Evolutionary conservation across 2,113 vertebrate species (phyloP).

Genomic region (Atrichornis clamosus): DNA sequence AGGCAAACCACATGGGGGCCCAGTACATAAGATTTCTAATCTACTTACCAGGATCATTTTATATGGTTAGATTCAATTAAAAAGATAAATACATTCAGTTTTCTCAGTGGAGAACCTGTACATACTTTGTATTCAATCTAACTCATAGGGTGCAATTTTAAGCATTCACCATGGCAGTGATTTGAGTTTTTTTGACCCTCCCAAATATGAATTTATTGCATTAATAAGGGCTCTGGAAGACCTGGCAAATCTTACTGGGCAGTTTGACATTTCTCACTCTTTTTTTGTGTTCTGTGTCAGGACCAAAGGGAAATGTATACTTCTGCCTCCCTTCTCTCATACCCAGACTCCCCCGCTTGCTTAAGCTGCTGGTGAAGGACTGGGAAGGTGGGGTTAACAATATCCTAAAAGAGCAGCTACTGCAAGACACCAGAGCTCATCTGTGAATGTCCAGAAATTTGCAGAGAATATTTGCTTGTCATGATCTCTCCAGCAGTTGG

Average conservation of each 20-base stretch:
- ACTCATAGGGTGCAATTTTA: slow-evolving; percentile 32
- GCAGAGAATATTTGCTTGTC: neutral
- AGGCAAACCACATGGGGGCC: slow-evolving; percentile 24
- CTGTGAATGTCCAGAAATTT: neutral
- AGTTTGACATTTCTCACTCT: neutral
- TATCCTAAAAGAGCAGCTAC: neutral
- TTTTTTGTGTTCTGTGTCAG: neutral
- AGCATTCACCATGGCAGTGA: neutral
- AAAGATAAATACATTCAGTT: slow-evolving; percentile 57
- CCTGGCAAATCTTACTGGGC: neutral
- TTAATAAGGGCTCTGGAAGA: neutral
- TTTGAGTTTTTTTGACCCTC: slow-evolving; percentile 2
- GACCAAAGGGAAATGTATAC: neutral
- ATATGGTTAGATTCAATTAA: slow-evolving; percentile 65
- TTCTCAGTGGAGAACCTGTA: slow-evolving; percentile 43
- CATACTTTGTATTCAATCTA: slow-evolving; percentile 39
- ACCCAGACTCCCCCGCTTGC: accelerated
- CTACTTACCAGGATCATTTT: slow-evolving; percentile 68
- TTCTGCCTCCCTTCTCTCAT: neutral
- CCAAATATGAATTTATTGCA: neutral
- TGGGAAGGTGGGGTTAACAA: neutral
- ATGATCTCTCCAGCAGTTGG: neutral
- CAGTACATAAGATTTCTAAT: slow-evolving; percentile 65
- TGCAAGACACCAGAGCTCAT: neutral
- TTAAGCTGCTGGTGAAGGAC: neutral